Evolutionary conservation across 2,113 vertebrate species (phyloP).

Genomic region (Platysternon megacephalum): DNA sequence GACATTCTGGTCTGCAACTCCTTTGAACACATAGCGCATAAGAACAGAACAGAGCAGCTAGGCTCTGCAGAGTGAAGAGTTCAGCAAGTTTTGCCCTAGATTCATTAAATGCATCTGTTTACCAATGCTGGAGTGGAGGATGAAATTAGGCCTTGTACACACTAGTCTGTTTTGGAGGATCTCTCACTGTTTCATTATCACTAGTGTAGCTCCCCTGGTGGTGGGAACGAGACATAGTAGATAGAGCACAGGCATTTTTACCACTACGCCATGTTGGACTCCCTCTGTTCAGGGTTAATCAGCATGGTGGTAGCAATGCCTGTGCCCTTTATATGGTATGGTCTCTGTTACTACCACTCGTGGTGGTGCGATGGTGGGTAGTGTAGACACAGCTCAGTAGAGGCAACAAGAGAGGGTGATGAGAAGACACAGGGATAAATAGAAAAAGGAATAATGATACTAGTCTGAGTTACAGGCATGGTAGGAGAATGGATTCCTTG

Average conservation of each 20-base stretch:
- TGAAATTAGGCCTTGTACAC: not conserved
- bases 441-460: not conserved
- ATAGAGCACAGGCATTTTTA: not conserved
- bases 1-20: not conserved
- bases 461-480: not conserved
- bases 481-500: not conserved
- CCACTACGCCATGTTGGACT: not conserved
- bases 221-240: not conserved
- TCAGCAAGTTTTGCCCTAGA: not conserved
- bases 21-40: not conserved
- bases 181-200: accelerated
- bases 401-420: not conserved
- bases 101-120: not conserved
- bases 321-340: not conserved
- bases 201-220: not conserved
- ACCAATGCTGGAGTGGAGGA: accelerated
- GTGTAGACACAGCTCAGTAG: accelerated
- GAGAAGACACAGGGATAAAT: not conserved
- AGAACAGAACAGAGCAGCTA: not conserved
- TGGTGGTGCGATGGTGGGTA: not conserved
- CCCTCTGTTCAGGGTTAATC: not conserved
- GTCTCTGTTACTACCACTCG: not conserved
- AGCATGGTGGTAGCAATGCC: not conserved
- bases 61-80: not conserved
- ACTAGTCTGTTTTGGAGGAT: accelerated